Evolutionary conservation across 37 sponge, comb jelly and placozoan genomes (phyloP), one percentile per base, ranked within the genome.

Genomic region (Axinella damicornis): DNA sequence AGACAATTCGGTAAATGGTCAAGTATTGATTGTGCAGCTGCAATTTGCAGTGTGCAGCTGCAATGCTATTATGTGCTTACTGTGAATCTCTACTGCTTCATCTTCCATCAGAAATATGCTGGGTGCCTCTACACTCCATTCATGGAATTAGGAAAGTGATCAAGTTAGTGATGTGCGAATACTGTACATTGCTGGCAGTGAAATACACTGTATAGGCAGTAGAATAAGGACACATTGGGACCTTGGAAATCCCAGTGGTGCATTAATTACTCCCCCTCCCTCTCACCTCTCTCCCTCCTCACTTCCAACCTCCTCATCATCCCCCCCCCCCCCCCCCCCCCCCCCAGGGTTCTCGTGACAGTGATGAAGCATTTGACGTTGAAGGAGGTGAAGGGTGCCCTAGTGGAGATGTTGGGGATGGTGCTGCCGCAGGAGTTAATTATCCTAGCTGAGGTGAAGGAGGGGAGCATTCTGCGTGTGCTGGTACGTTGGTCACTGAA

Each of bases 1-100:
- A 74, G 77, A 58, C 85, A 90, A 58, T 40, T 92, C 22, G 76
- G 94, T 93, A 64, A 61, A 76, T 62, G n/a, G n/a, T n/a, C n/a
- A n/a, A n/a, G 25, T 65, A 22, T 65, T 65, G 25, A 65, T 24
- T 24, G 25, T 65, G 12, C 27, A 65, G 25, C 27, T 12, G 25
- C 12, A 24, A 20, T 27, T 13, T 22, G 20, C 65, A 24, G 25
- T 65, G 20, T 24, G n/a, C 25, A 65, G 25, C 16, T 22, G 12
- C 25, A 65, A n/a, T 5, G 15, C 52, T 30, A 12, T 16, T n/a
- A 34, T 58, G 5, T 14, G 15, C 52, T 27, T n/a, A 52, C 57
- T 31, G 5, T 37, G 71, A 21, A 21, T 14, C 17, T 14, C 17
- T 5, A 61, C 12, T 24, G 41, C 1, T 71, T 14, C 5, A 15